A percentile compares a stretch with the other conserved stretches of the same genome.
These are phyloP conservation scores for Andrena chrysosceles DNA, from an alignment of 2,888 invertebrate genomes.

Conservation along the genomic window DNA sequence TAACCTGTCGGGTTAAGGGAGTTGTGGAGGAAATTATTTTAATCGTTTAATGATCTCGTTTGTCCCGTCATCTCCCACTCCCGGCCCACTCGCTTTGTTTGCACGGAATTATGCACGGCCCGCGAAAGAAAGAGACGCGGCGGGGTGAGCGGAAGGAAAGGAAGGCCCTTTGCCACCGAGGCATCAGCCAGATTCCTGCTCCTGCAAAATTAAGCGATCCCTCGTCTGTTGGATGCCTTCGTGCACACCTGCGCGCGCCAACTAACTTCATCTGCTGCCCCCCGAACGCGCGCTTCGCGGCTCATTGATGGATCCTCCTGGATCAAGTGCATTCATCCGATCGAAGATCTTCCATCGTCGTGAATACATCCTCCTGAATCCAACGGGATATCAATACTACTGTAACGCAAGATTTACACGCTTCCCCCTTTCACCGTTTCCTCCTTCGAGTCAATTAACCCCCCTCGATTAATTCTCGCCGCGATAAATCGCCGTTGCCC, in stretches of 20 bases:
- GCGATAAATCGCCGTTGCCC: slow-evolving; percentile 37
- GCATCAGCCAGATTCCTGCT: slow-evolving; percentile 63
- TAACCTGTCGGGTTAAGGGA: too few relatives aligned
- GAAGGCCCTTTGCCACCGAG: slow-evolving; percentile 45
- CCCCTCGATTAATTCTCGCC: neutral
- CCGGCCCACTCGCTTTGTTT: slow-evolving; percentile 76
- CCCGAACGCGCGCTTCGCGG: neutral
- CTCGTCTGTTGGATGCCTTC: slow-evolving; percentile 38
- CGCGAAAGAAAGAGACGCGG: slow-evolving; percentile 51
- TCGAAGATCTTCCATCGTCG: neutral
- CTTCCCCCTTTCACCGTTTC: too few relatives aligned
- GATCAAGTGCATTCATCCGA: neutral
- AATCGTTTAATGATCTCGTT: slow-evolving; percentile 84
- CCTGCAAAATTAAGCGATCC: slow-evolving; percentile 66
- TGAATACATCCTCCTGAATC: too few relatives aligned
- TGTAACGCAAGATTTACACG: too few relatives aligned
- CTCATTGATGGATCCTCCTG: neutral
- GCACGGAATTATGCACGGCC: slow-evolving; percentile 79
- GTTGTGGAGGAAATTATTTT: slow-evolving; percentile 78
- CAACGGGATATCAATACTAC: too few relatives aligned
- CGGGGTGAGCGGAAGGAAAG: slow-evolving; percentile 48
- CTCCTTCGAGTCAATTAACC: neutral
- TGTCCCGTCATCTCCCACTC: slow-evolving; percentile 46
- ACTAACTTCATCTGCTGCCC: slow-evolving; percentile 40
- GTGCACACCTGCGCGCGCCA: slow-evolving; percentile 42